Percentiles rank a stretch among this genome's conserved stretches.
phyloP scores from a whole-genome alignment of 2,113 vertebrate genomes.

The Brachypteracias leptosomus region DNA sequence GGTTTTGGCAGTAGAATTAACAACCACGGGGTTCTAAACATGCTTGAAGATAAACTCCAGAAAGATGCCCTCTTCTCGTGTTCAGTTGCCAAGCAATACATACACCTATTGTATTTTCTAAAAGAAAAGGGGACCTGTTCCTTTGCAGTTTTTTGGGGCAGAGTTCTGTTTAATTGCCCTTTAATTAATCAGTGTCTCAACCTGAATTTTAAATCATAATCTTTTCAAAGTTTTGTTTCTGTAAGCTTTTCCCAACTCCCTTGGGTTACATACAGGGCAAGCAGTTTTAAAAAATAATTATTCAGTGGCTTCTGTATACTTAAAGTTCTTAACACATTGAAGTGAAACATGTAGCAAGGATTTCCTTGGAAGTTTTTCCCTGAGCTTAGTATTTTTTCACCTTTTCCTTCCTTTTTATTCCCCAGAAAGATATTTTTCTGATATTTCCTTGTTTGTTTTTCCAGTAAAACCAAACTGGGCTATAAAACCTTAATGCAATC shows the following conservation, averaged over 20 bases:
- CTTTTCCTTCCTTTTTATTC: not conserved
- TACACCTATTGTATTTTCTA: accelerated
- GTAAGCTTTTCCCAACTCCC: not conserved
- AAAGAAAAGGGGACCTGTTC: not conserved
- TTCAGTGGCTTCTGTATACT: not conserved
- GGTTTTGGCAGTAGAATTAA: not conserved
- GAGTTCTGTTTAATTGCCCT: not conserved
- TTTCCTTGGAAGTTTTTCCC: not conserved
- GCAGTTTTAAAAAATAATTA: not conserved
- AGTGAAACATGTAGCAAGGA: not conserved
- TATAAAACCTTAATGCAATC: not conserved
- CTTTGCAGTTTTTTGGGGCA: not conserved
- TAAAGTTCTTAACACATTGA: not conserved
- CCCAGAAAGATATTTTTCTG: not conserved
- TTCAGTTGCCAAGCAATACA: not conserved
- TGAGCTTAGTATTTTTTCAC: not conserved
- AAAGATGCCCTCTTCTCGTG: not conserved
- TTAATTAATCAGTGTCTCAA: not conserved
- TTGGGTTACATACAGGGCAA: not conserved
- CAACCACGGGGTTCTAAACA: not conserved
- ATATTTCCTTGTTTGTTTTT: not conserved
- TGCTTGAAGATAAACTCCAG: not conserved
- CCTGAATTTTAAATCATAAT: not conserved
- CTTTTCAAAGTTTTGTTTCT: not conserved
- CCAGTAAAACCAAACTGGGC: not conserved